Conservation (phyloP, 2,113 vertebrate genomes). For the Mormyrus lacerda region DNA sequence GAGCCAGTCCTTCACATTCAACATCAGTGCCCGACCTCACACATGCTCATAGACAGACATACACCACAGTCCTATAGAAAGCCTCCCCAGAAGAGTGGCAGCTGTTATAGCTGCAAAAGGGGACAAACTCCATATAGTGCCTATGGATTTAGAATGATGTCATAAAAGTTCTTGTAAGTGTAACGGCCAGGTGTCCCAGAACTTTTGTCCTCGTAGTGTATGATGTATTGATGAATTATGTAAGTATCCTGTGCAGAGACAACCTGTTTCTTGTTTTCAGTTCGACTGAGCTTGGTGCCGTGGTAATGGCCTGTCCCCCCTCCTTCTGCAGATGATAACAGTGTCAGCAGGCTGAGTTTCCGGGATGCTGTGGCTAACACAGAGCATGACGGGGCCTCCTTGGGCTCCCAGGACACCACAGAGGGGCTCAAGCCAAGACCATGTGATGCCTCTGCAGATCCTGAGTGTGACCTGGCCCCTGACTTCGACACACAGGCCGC, state of each 20-base stretch:
- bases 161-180: neutral
- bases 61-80: neutral
- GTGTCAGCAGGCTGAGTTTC: slow-evolving; percentile 54
- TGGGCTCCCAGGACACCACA: slow-evolving; percentile 39
- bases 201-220: neutral
- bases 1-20: neutral
- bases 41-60: neutral
- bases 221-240: neutral
- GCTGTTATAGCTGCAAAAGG: neutral
- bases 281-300: neutral
- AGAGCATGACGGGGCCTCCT: slow-evolving; percentile 50
- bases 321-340: slow-evolving; percentile 62
- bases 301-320: neutral
- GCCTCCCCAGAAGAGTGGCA: neutral
- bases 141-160: neutral
- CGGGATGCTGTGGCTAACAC: slow-evolving; percentile 55
- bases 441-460: slow-evolving; percentile 24
- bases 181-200: neutral
- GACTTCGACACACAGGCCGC: slow-evolving; percentile 41
- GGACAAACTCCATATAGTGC: neutral
- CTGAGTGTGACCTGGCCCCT: slow-evolving; percentile 24
- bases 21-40: neutral
- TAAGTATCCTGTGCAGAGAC: neutral
- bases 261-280: neutral
- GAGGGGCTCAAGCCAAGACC: slow-evolving; percentile 29